Conservation (phyloP, 1,140 invertebrate species). For the Solen grandis region DNA sequence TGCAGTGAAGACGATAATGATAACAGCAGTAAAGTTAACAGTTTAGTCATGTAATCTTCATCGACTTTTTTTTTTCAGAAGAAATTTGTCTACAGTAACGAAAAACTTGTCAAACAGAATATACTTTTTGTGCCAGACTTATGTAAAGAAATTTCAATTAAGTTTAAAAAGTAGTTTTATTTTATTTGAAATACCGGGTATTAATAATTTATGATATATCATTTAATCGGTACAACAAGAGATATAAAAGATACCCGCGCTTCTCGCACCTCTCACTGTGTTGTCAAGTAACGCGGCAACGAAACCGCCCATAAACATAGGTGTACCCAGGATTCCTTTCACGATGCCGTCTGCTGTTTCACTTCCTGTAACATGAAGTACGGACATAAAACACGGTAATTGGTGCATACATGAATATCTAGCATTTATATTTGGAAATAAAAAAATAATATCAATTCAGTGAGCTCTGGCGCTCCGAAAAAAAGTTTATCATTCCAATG, state of each 20-base stretch:
- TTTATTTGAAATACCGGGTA: neutral
- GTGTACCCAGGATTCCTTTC: slow-evolving; percentile 66
- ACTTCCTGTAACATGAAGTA: slow-evolving; percentile 58
- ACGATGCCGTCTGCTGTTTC: slow-evolving; percentile 51
- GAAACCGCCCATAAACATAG: slow-evolving; percentile 79
- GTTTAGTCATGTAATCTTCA: too few relatives aligned
- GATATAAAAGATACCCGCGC: neutral
- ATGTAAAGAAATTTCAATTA: neutral
- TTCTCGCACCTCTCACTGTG: slow-evolving; percentile 71
- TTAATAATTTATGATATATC: neutral
- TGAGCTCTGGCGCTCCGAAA: too few relatives aligned
- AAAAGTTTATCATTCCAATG: too few relatives aligned
- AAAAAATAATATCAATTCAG: too few relatives aligned
- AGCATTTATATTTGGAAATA: too few relatives aligned
- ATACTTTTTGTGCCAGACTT: neutral
- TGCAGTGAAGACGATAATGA: too few relatives aligned
- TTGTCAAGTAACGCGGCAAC: slow-evolving; percentile 79
- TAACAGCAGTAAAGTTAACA: too few relatives aligned
- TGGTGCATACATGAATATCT: too few relatives aligned
- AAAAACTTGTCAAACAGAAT: neutral
- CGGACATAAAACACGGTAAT: too few relatives aligned
- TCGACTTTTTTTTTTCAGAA: too few relatives aligned
- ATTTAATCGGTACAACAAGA: neutral
- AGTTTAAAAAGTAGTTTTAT: neutral
- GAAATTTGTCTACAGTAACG: neutral